phyloP scores from a whole-genome alignment of 1,140 invertebrate species.

The Zaprionus kolodkinae region DNA sequence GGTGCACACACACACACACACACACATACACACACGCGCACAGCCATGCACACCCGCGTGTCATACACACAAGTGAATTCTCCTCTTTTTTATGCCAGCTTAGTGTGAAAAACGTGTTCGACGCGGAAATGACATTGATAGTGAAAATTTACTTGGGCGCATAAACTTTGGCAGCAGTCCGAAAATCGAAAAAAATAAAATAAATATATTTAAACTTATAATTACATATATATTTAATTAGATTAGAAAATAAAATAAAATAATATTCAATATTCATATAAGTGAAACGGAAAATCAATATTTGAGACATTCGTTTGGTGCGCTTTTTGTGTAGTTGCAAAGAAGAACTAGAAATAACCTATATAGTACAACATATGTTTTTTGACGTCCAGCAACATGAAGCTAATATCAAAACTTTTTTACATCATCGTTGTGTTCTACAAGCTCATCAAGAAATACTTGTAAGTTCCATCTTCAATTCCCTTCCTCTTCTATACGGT shows the following conservation, averaged over 20 bases:
- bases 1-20: conserved; percentile 28
- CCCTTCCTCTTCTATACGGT: conserved; percentile 40
- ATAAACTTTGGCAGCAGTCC: conserved; percentile 22
- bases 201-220: background rate
- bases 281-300: background rate
- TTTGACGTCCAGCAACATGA: conserved; percentile 50
- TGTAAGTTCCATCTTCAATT: conserved; percentile 62
- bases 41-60: conserved; percentile 6
- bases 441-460: conserved; percentile 71
- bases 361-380: conserved; percentile 1
- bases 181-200: conserved; percentile 12
- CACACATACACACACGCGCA: background rate
- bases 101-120: conserved; percentile 77
- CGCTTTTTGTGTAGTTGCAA: background rate
- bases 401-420: conserved; percentile 70
- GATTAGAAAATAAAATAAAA: background rate
- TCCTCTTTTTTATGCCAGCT: conserved; percentile 51
- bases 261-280: background rate
- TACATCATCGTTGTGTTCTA: conserved; percentile 66
- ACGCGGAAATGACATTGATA: conserved; percentile 80
- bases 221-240: background rate
- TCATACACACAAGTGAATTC: conserved; percentile 51
- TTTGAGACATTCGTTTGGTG: background rate
- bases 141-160: conserved; percentile 64
- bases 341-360: background rate